Conservation (phyloP, 2,113 vertebrate genomes). For the Antigone vipio region DNA sequence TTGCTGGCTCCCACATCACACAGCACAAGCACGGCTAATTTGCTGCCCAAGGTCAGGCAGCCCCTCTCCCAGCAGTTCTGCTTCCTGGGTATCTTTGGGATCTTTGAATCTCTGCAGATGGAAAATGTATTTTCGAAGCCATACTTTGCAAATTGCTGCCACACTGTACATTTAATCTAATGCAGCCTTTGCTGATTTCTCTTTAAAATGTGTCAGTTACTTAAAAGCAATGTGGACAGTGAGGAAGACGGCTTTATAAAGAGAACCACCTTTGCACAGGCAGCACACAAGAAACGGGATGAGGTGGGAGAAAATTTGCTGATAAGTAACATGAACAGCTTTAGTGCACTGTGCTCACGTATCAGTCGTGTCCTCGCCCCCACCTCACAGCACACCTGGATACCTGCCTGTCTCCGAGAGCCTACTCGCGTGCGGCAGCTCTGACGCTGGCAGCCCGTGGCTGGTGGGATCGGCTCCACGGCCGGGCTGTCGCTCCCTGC, state of each 20-base stretch:
- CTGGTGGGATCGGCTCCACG: accelerated
- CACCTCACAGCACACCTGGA: background rate
- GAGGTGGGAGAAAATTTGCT: background rate
- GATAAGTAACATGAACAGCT: background rate
- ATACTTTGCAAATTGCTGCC: background rate
- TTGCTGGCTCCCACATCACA: background rate
- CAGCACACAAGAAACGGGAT: accelerated
- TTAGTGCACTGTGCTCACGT: background rate
- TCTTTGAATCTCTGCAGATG: background rate
- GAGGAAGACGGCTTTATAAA: background rate
- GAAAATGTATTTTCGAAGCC: background rate
- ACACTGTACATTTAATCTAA: background rate
- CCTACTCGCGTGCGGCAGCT: accelerated
- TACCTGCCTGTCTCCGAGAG: accelerated
- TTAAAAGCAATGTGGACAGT: background rate
- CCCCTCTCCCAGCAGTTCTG: background rate
- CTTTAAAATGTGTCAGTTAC: background rate
- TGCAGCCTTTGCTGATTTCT: background rate
- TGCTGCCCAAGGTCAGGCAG: background rate
- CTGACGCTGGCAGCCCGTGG: background rate
- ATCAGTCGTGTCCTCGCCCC: background rate
- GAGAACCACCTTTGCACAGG: background rate
- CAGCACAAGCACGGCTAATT: accelerated
- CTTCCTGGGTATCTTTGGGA: background rate
- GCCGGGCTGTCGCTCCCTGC: background rate